Base-by-base conservation (phyloP, 2,888 invertebrate genomes). In the Drosophila meridionalis region DNA sequence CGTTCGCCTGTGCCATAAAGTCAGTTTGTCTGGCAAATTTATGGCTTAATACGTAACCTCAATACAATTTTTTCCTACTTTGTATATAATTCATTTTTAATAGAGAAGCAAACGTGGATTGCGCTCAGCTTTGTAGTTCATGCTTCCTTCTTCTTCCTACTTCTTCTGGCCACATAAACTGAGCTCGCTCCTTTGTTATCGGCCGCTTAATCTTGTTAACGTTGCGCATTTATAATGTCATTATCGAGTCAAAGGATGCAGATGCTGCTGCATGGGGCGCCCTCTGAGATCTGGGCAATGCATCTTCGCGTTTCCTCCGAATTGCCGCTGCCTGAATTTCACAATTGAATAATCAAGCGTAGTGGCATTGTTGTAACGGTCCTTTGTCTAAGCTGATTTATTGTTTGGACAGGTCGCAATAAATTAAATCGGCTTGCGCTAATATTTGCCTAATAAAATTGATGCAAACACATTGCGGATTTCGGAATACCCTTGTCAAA, bases 61-160 rank as follows among this genome's bases (percentile, higher is more conserved):
- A 68, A 68, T 73, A 86, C 71, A 86, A 73, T 78, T 76, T 85
- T 85, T 86, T 74, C 58, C 58, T 68, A 63, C 52, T 68, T 69
- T 75, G 88, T 76, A 79, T 87, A 86, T 86, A 86, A 86, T 89
- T 86, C 87, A 86, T 86, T 76, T 89, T 86, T 86, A 86, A 86
- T 86, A 86, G 82, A 89, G 89, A 87, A 76, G 69, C 76, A 81
- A 79, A 83, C 74, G 80, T 75, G 75, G 60, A 59, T 79, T 68
- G 52, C 59, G 69, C 58, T 52, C 42, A 45, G 42, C 64, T 56
- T 58, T 58, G 34, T 30, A n/a, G 34, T 4, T 48, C 48, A 7
- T 50, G 36, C 34, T 38, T 48, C 20, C 20, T 14, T 40, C 3
- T 20, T 9, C 47, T 48, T 36, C 43, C 11, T 38, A 42, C 52